Evolutionary conservation across 2,797 vertebrate species (phyloP), one percentile per base, ranked within the genome.

Genomic region (Botia almorhae): DNA sequence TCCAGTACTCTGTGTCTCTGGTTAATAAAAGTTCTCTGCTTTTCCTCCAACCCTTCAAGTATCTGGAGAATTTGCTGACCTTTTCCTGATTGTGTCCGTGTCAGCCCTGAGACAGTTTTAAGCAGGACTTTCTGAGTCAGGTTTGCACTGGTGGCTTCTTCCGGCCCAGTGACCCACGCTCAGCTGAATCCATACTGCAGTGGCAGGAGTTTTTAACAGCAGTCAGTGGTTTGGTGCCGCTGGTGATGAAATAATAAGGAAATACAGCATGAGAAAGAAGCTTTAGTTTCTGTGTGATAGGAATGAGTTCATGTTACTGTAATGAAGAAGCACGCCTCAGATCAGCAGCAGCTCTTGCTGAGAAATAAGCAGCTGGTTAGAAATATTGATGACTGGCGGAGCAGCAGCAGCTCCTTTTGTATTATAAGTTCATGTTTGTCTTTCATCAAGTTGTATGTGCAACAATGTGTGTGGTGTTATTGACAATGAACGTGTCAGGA

Each of bases 11-110:
- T 90, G 88, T 87, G 91, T 92, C 92, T 91, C 91, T 93, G 90
- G 90, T 93, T 93, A 93, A 91, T 89, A 91, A 92, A 90, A 91
- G 89, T 88, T 87, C 85, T 87, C 90, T 74, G 90, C 91, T 89
- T 90, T 87, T 88, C 88, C 90, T 93, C 89, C 89, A 91, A 89
- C 88, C 89, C 89, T 89, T 91, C 91, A 89, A 89, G 88, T 87
- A 88, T 83, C 87, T 85, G 87, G 91, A 88, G 89, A 88, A 90
- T 91, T 87, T 87, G 87, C 88, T 88, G 88, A 90, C 87, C 83
- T 85, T 82, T 87, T 87, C 84, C 85, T 86, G 80, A 84, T 82
- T 86, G 74, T 81, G 85, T 60, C 82, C 86, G 80, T 85, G 68
- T 63, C 51, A 33, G 51, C 21, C 21, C 0, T 21, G 29, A 68